Conservation (phyloP, 2,888 invertebrate species). For the Sthenelais limicola region DNA sequence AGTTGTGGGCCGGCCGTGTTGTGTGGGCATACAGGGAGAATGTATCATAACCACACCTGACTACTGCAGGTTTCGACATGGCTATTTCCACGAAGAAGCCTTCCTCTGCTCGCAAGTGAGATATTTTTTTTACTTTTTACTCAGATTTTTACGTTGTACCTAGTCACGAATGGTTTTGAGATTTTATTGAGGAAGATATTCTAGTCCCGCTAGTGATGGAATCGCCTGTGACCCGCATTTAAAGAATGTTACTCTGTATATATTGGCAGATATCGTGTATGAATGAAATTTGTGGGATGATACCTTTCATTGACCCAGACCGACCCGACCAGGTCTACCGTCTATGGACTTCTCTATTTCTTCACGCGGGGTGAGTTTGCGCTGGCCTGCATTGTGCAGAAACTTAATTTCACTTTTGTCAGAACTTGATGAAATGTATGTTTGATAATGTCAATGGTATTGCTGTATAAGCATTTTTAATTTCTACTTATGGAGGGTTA, state of each 20-base stretch:
- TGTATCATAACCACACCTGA: slow-evolving; percentile 71
- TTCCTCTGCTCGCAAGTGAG: slow-evolving; percentile 69
- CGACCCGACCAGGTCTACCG: slow-evolving; percentile 98
- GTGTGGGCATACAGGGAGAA: slow-evolving; percentile 88
- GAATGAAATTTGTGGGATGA: slow-evolving; percentile 92
- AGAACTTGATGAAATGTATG: neutral
- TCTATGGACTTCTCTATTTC: slow-evolving; percentile 94
- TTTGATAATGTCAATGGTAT: neutral
- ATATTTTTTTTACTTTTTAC: too few species aligned
- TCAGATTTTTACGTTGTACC: too few species aligned
- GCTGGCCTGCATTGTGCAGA: neutral
- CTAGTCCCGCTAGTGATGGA: too few species aligned
- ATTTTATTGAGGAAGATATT: too few species aligned
- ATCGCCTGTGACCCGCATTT: too few species aligned
- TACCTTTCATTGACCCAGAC: slow-evolving; percentile 87
- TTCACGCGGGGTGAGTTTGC: slow-evolving; percentile 88
- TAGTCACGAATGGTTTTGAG: too few species aligned
- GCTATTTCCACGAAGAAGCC: slow-evolving; percentile 71
- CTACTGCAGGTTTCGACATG: slow-evolving; percentile 68
- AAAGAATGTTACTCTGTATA: too few species aligned
- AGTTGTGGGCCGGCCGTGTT: slow-evolving; percentile 97
- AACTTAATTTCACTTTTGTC: neutral
- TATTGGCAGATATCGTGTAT: slow-evolving; percentile 84
- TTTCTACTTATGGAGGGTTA: too few species aligned
- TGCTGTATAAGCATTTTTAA: neutral